Evolutionary conservation across 2,888 invertebrate species (phyloP).

Genomic region (Halocaridina rubra): DNA sequence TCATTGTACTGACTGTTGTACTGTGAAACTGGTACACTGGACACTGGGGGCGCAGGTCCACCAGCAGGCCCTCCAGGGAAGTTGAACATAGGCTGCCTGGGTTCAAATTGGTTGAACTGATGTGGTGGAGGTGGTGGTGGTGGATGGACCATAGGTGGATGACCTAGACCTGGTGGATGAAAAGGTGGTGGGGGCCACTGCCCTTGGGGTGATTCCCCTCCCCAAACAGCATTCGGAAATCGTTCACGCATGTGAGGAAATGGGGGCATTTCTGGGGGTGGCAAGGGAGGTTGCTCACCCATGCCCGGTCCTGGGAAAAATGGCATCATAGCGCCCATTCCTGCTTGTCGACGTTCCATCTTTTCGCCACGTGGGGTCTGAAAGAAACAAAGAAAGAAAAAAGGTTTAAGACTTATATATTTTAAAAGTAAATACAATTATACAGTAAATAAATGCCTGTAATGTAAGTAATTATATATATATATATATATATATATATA

Average conservation of each 20-base stretch:
- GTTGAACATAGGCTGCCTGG: constrained; percentile 58
- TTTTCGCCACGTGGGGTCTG: constrained; percentile 63
- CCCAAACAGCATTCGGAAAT: constrained; percentile 62
- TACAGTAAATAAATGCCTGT: background rate
- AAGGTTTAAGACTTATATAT: no score
- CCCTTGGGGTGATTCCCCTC: constrained; percentile 50
- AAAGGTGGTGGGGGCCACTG: constrained; percentile 61
- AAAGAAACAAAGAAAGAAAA: background rate
- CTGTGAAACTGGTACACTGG: constrained; percentile 53
- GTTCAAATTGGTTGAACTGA: constrained; percentile 60
- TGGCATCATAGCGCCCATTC: constrained; percentile 63
- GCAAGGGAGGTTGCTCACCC: constrained; percentile 54
- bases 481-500: constrained; percentile 4
- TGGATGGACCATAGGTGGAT: constrained; percentile 56
- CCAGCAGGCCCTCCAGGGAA: constrained; percentile 51
- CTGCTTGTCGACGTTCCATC: constrained; percentile 62
- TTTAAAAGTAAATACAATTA: no score
- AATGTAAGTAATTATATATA: background rate
- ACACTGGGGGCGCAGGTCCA: constrained; percentile 38
- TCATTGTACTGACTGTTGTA: constrained; percentile 54
- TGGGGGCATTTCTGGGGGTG: constrained; percentile 59
- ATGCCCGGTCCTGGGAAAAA: constrained; percentile 62
- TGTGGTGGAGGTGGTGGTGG: constrained; percentile 58
- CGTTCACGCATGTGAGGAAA: constrained; percentile 61
- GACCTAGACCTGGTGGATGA: constrained; percentile 58